These are phyloP conservation scores for Drosophila nannoptera DNA, from an alignment of 1,140 invertebrate genomes.

Conservation along the genomic window DNA sequence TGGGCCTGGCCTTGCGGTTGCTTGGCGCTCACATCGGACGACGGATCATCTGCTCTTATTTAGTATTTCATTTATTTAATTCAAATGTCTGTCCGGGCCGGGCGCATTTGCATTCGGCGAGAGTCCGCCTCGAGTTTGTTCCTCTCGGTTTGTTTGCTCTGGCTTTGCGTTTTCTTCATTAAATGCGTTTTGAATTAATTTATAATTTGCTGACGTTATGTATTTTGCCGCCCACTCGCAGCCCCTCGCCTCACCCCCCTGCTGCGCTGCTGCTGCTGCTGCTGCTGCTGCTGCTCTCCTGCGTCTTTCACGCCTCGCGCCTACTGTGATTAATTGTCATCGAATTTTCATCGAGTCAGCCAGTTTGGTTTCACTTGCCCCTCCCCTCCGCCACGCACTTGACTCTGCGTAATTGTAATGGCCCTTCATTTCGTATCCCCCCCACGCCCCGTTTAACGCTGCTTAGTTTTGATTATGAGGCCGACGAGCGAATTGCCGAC, in stretches of 20 bases:
- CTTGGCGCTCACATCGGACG: constrained; percentile 9
- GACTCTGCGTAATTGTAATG: constrained; percentile 44
- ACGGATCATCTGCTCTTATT: constrained; percentile 64
- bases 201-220: constrained; percentile 72
- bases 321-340: constrained; percentile 74
- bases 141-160: constrained; percentile 30
- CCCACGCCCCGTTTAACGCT: constrained; percentile 30
- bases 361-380: constrained; percentile 35
- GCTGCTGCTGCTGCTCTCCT: too few species aligned
- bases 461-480: constrained; percentile 52
- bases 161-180: constrained; percentile 72
- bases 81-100: constrained; percentile 52
- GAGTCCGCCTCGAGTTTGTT: constrained; percentile 4
- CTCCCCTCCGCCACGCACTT: constrained; percentile 11
- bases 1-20: neutral
- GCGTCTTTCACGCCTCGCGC: constrained; percentile 67
- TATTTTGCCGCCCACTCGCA: constrained; percentile 60
- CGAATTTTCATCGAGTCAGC: constrained; percentile 72
- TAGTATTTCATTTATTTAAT: constrained; percentile 77
- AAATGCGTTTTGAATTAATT: constrained; percentile 75
- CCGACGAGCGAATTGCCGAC: constrained; percentile 12
- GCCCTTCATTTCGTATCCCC: constrained; percentile 22
- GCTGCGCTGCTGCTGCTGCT: too few species aligned
- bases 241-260: too few species aligned
- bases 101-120: constrained; percentile 26